These are phyloP conservation scores for Steinernema carpocapsae DNA, from an alignment of 2,888 invertebrate species.

Conservation along the genomic window DNA sequence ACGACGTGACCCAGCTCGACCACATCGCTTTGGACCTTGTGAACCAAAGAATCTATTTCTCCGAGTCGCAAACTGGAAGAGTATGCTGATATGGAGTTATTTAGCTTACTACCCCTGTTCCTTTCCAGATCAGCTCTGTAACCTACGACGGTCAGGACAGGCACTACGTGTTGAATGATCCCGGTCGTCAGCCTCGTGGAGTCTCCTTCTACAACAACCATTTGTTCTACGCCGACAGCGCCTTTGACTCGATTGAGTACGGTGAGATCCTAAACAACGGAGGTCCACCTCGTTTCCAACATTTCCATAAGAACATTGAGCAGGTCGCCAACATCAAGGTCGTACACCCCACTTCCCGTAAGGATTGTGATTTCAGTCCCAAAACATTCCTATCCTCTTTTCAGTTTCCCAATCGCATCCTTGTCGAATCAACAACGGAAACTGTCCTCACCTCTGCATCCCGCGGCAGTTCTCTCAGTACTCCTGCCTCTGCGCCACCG, in stretches of 20 bases:
- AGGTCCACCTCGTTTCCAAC: slow-evolving; percentile 69
- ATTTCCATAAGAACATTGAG: slow-evolving; percentile 81
- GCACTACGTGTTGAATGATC: slow-evolving; percentile 66
- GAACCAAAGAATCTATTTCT: slow-evolving; percentile 85
- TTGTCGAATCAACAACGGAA: slow-evolving; percentile 84
- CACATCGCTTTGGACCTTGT: slow-evolving; percentile 82
- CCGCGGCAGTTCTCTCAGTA: slow-evolving; percentile 80
- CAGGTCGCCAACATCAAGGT: slow-evolving; percentile 82
- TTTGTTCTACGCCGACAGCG: slow-evolving; percentile 79
- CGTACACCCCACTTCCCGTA: slow-evolving; percentile 81
- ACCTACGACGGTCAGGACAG: slow-evolving; percentile 68
- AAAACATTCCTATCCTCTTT: slow-evolving; percentile 33
- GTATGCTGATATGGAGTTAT: slow-evolving; percentile 58
- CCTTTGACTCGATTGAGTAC: slow-evolving; percentile 76
- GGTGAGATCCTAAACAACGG: slow-evolving; percentile 60
- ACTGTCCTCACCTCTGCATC: slow-evolving; percentile 91
- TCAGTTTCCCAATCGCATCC: slow-evolving; percentile 75
- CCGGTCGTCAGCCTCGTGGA: slow-evolving; percentile 65
- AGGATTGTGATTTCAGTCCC: slow-evolving; percentile 39
- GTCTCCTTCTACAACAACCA: slow-evolving; percentile 63
- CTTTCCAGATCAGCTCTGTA: slow-evolving; percentile 62
- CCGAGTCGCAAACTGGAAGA: slow-evolving; percentile 72
- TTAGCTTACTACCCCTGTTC: background rate
- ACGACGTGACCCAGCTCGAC: slow-evolving; percentile 72
- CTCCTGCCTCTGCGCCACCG: slow-evolving; percentile 87